Evolutionary conservation across 2,888 invertebrate genomes (phyloP), one percentile per base, ranked within the genome.

Genomic region (Papilio protenor): DNA sequence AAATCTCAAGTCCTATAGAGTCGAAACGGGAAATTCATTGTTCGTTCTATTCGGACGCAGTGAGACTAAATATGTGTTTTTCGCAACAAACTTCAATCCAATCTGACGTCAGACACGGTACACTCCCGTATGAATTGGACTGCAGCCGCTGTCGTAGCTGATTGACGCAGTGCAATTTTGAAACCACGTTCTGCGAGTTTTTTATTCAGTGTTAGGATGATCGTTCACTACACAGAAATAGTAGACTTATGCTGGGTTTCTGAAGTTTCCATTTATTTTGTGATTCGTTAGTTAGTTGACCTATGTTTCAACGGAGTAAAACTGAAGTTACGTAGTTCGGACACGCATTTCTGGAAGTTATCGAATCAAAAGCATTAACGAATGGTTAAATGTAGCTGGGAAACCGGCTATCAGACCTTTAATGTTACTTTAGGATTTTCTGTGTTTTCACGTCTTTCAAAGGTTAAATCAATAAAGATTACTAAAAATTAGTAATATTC

Each of bases 141-240:
- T 83, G 85, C 91, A 90, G 88, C 90, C 91, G 91, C 45, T 61
- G 61, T 40, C 40, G 40, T 40, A 40, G 8, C 80, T 83, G 84
- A 86, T 88, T 85, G 85, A 80, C 81, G 82, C 82, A 82, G 85
- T 87, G 88, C 87, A 88, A 89, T 90, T 87, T 85, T 85, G 84
- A 85, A 85, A 86, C 84, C 83, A 83, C 84, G 84, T 86, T 82
- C 81, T 83, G 81, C 79, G 76, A 49, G 79, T 80, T 81, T 81
- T 81, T 80, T 78, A 75, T 61, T 59, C 61, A 77, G 21, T 52
- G 64, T 73, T 77, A 75, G n/a, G n/a, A 64, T 74, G 27, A 66
- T 64, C n/a, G 47, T 40, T 5, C 64, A 40, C 40, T 66, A 66
- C n/a, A 40, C 64, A 16, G 40, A 10, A n/a, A 11, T 66, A 33